Conservation (phyloP, 2,888 invertebrate species). For the Drosophila crucigera region DNA sequence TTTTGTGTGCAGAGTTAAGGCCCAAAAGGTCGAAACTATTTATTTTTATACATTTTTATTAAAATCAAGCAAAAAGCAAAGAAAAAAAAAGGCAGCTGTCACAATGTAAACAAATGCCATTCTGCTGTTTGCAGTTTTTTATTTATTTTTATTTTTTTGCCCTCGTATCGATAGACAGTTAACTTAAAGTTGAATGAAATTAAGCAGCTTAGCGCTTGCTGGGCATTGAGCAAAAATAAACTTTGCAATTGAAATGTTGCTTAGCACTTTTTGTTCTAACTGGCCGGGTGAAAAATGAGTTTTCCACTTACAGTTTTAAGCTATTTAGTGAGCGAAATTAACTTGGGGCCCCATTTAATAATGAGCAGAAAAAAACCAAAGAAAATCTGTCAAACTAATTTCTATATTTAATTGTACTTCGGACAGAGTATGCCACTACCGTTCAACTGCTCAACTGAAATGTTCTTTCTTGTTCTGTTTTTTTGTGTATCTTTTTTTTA, state of each 20-base stretch:
- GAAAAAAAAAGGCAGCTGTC: not conserved
- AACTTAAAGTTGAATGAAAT: constrained; percentile 5
- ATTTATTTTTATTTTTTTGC: not conserved
- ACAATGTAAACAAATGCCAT: constrained; percentile 1
- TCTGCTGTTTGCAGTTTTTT: not conserved
- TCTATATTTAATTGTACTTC: not conserved
- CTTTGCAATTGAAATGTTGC: not conserved
- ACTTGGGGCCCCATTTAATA: not conserved
- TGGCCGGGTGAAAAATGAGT: not conserved
- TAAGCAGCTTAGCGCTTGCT: constrained; percentile 7
- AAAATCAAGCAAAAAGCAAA: not conserved
- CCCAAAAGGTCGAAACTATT: constrained; percentile 14
- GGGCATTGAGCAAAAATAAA: not conserved
- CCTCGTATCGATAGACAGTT: constrained; percentile 2
- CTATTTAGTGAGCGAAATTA: not conserved
- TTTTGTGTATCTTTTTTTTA: not conserved
- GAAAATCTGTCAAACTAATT: not conserved
- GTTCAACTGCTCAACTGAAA: not conserved
- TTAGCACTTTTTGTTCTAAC: not conserved
- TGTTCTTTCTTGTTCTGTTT: constrained; percentile 2
- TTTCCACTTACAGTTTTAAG: not conserved
- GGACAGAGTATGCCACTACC: constrained; percentile 7
- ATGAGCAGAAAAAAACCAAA: not conserved
- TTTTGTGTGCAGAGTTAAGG: not conserved
- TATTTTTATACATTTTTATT: constrained; percentile 4